These are phyloP conservation scores for Pseudotriccus pelzelni DNA, from an alignment of 2,797 vertebrate species.

Conservation along the genomic window DNA sequence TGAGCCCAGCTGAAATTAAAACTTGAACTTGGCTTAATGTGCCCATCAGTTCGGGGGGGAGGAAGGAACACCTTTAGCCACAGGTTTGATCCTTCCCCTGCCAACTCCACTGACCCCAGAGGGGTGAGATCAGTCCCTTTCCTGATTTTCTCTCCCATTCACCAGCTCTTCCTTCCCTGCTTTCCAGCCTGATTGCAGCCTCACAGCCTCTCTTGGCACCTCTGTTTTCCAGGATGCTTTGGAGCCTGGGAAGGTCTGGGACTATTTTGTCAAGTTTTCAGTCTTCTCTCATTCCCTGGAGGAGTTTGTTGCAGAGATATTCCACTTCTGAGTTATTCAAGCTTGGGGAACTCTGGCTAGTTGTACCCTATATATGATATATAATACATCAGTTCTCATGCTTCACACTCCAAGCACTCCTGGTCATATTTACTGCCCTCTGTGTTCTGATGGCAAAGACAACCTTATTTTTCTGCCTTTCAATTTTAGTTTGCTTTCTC, in stretches of 20 bases:
- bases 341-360: neutral
- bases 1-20: conserved; percentile 69
- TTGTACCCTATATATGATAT: neutral
- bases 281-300: neutral
- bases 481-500: neutral
- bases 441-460: neutral
- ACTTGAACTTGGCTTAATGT: neutral
- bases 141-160: neutral
- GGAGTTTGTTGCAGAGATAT: neutral
- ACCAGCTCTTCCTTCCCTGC: neutral
- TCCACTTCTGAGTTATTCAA: neutral
- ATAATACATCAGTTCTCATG: neutral
- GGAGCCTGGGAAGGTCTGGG: neutral
- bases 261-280: neutral
- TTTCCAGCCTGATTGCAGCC: neutral
- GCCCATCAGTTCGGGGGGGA: neutral
- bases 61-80: neutral
- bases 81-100: neutral
- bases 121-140: neutral
- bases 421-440: neutral
- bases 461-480: neutral
- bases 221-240: neutral
- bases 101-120: too few relatives aligned
- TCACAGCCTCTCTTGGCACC: neutral
- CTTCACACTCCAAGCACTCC: neutral